A percentile compares a stretch with the other conserved stretches of the same genome.
These are phyloP conservation scores for Villa cingulata DNA, from an alignment of 2,888 invertebrate genomes.

Conservation along the genomic window DNA sequence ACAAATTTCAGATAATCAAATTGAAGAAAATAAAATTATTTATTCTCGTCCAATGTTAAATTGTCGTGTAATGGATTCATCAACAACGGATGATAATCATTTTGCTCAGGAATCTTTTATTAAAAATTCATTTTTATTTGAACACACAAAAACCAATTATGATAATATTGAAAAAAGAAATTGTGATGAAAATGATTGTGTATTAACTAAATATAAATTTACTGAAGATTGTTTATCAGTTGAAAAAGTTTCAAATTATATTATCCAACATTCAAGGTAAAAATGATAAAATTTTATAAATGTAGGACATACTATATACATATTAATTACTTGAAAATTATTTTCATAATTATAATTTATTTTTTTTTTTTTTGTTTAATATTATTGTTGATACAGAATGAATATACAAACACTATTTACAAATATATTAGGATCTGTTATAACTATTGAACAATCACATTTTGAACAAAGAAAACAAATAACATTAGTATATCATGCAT, in stretches of 20 bases:
- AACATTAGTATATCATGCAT: background rate
- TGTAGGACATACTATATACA: background rate
- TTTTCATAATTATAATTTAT: background rate
- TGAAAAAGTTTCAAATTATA: background rate
- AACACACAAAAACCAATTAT: background rate
- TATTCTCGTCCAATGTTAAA: background rate
- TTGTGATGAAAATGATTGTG: too few species aligned
- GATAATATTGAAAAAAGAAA: background rate
- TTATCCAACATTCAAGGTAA: background rate
- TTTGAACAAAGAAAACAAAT: background rate
- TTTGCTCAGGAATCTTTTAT: background rate
- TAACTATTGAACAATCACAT: background rate
- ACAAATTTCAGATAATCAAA: too few species aligned
- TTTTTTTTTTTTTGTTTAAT: too few species aligned
- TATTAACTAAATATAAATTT: background rate
- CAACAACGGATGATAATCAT: background rate
- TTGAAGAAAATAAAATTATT: too few species aligned
- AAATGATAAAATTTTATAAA: too few species aligned
- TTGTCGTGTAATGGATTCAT: background rate
- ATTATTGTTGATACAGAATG: too few species aligned
- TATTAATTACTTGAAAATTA: background rate
- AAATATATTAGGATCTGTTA: background rate
- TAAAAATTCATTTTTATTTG: background rate
- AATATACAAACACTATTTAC: background rate
- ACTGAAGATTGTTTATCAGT: background rate